Base-by-base conservation (phyloP, 2,797 vertebrate genomes). In the Pseudopleuronectes americanus region DNA sequence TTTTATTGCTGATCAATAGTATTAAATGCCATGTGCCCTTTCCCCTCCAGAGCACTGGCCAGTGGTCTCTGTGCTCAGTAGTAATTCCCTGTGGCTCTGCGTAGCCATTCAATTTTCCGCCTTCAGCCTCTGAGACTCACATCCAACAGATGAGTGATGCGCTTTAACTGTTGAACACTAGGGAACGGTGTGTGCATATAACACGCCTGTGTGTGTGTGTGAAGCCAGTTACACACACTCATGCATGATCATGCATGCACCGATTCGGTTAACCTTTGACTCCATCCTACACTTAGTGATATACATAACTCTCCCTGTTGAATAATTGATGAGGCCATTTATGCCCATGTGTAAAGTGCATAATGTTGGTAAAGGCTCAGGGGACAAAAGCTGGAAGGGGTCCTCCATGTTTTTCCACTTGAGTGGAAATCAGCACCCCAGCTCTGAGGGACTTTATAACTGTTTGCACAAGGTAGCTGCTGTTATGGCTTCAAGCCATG, bases 1-100 rank as follows among this genome's bases (percentile, higher is more conserved):
- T 84, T 89, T 90, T 77, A 90, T 89, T 83, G 82, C 84, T 83
- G 80, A 90, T 92, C 91, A 90, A 92, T 92, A 88, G 80, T 70
- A 83, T 89, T 84, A 90, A 92, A 90, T 91, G 84, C 69, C 79
- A 77, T 73, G 79, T 60, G 22, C 80, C 78, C 84, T 72, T 83
- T 87, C 73, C 79, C 75, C 83, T 76, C 65, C 55, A 74, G 79
- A 83, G 81, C 63, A 64, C 66, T 55, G 70, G 68, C 72, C 74
- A 69, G 66, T 75, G 77, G 68, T 82, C 72, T 85, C 77, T 81
- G 45, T 55, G 19, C 63, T 88, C 81, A 64, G 76, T 79, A 73
- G 78, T 90, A 90, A 92, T 92, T 92, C 82, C 76, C 70, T 21
- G 51, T 71, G 69, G 75, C 78, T 68, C 64, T 68, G 80, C 51